These are phyloP conservation scores for Lagorchestes hirsutus DNA, from an alignment of 2,797 vertebrate species.

Conservation along the genomic window DNA sequence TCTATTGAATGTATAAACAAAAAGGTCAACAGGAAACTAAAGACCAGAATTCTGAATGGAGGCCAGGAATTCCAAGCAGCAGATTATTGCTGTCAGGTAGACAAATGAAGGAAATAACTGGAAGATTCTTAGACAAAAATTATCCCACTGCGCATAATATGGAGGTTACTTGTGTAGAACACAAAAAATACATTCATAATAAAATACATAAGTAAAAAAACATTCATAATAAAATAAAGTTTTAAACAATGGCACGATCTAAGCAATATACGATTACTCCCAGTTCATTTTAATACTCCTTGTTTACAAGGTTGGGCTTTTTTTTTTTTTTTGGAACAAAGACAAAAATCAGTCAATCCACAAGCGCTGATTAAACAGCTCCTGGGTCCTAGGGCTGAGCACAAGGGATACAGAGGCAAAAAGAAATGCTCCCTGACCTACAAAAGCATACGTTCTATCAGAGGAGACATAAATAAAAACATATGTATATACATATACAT, in stretches of 20 bases:
- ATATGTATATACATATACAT: too few species aligned
- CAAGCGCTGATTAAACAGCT: background rate
- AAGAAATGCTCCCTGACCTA: background rate
- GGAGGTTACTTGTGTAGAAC: background rate
- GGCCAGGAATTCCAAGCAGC: background rate
- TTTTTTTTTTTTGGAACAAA: background rate
- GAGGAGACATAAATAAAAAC: background rate
- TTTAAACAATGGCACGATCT: background rate
- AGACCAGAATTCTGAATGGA: background rate
- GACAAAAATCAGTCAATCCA: background rate
- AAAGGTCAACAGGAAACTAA: background rate
- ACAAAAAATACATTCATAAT: background rate
- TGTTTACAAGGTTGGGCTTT: background rate
- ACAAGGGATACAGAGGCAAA: background rate
- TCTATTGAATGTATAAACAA: background rate
- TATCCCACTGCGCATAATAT: background rate
- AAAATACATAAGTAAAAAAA: background rate
- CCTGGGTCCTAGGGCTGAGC: background rate
- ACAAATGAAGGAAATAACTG: background rate
- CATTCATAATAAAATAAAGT: background rate
- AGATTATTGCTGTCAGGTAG: background rate
- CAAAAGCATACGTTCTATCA: background rate
- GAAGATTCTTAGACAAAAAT: background rate
- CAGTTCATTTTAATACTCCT: background rate
- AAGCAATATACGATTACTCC: background rate